These are phyloP conservation scores for Eumacrocentrus americanus DNA, from an alignment of 2,888 invertebrate genomes.

Conservation along the genomic window DNA sequence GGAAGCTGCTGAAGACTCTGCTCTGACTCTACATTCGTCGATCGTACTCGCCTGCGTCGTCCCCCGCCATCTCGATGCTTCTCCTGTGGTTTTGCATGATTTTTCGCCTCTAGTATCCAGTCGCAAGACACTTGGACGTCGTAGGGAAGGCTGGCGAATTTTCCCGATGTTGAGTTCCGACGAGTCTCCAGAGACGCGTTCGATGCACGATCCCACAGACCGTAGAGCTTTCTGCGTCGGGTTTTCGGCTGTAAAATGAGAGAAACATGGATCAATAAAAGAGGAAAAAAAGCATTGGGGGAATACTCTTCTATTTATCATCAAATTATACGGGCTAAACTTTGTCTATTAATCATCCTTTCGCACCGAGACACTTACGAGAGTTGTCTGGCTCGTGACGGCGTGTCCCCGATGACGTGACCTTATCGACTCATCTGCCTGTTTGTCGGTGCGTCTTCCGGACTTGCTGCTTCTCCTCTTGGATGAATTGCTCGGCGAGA, in stretches of 20 bases:
- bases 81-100: constrained; percentile 15
- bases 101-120: constrained; percentile 71
- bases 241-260: constrained; percentile 72
- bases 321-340: no score
- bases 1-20: background rate
- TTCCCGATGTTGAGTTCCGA: constrained; percentile 60
- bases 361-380: constrained; percentile 67
- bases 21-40: constrained; percentile 6
- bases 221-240: constrained; percentile 75
- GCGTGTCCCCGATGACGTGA: constrained; percentile 42
- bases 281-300: background rate
- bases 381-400: constrained; percentile 79
- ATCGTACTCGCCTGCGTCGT: constrained; percentile 20
- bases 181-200: constrained; percentile 62
- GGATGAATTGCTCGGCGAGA: constrained; percentile 73
- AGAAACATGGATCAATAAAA: constrained; percentile 6
- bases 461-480: constrained; percentile 62
- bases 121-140: constrained; percentile 62
- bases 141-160: constrained; percentile 74
- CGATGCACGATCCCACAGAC: constrained; percentile 63
- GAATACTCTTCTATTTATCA: constrained; percentile 3
- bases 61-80: constrained; percentile 22
- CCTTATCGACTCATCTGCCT: constrained; percentile 47
- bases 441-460: constrained; percentile 22
- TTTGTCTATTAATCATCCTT: background rate